phyloP scores from a whole-genome alignment of 2,797 vertebrate species.

The Acridotheres tristis region DNA sequence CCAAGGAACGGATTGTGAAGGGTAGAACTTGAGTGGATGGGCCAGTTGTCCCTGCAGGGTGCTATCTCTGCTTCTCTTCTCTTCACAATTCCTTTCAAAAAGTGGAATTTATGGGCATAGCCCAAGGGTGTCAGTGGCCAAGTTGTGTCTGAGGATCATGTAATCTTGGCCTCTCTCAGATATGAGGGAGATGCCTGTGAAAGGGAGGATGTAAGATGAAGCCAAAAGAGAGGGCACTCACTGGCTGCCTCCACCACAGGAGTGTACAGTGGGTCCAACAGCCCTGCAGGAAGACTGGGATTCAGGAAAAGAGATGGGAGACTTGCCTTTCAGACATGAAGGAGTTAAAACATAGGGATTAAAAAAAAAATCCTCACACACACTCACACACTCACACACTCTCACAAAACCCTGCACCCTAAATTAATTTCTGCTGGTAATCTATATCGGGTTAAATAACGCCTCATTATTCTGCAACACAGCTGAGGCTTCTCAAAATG shows the following conservation, averaged over 20 bases:
- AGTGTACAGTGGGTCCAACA: neutral
- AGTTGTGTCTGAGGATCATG: neutral
- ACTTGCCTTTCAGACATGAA: slow-evolving; percentile 12
- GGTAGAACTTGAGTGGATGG: neutral
- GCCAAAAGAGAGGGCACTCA: neutral
- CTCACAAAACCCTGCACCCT: slow-evolving; percentile 78
- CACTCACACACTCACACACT: slow-evolving; percentile 41
- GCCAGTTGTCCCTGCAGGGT: neutral
- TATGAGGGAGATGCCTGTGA: neutral
- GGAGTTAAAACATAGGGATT: slow-evolving; percentile 39
- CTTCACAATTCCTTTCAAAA: neutral
- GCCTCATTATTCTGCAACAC: slow-evolving; percentile 85
- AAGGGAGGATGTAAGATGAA: slow-evolving; percentile 26
- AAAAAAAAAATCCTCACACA: slow-evolving; percentile 29
- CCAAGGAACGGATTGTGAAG: neutral
- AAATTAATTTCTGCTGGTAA: slow-evolving; percentile 84
- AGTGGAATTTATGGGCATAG: neutral
- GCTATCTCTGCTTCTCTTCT: neutral
- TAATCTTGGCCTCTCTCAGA: neutral
- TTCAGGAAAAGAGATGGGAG: neutral
- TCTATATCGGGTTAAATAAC: slow-evolving; percentile 85
- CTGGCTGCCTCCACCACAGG: neutral
- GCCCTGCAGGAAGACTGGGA: neutral
- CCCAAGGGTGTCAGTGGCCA: neutral
- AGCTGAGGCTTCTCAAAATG: slow-evolving; percentile 88